Base-by-base conservation (phyloP, 2,888 invertebrate genomes). In the Eristalis intricaria region DNA sequence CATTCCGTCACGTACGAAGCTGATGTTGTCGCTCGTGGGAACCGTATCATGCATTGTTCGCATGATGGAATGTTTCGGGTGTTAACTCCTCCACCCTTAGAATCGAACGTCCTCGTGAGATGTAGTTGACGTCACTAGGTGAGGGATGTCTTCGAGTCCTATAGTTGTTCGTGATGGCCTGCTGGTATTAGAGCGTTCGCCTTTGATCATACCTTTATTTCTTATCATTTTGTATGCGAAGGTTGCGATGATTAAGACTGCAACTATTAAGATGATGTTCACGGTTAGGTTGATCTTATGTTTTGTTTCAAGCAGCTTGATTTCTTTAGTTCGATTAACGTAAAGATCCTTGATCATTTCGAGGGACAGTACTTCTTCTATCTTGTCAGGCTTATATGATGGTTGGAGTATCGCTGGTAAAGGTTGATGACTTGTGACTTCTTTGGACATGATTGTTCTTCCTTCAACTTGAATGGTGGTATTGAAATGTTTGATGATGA, bases 281-380 rank as follows among this genome's bases (percentile, higher is more conserved):
- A 61, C 61, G 61, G 61, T 35, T 63, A 71, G 11, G 43, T 71
- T 71, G 71, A 71, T 63, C 15, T 35, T 10, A 15, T 71, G 38
- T 60, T 71, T 61, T 4, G 60, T 71, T 56, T 60, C 71, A 43
- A 71, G 71, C 19, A 71, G 60, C 61, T 71, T 38, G 5, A 71
- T 71, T 71, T 43, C 66, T 15, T 66, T 22, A 43, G 66, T 66
- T 13, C 43, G 15, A 43, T 43, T 66, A 40, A 43, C 66, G 29
- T 66, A 43, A 4, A 40, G 23, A 1, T 50, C 66, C 7, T 66
- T 43, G 40, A 50, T 66, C 43, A 66, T 66, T 66, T 66, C 66
- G 26, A 66, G 43, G 26, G 43, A 66, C 43, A 26, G 26, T 66
- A 66, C 26, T 19, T 66, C 66, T 13, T 66, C 43, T 66, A 66